phyloP scores from a whole-genome alignment of 2,888 invertebrate genomes.

The Homarus gammarus region DNA sequence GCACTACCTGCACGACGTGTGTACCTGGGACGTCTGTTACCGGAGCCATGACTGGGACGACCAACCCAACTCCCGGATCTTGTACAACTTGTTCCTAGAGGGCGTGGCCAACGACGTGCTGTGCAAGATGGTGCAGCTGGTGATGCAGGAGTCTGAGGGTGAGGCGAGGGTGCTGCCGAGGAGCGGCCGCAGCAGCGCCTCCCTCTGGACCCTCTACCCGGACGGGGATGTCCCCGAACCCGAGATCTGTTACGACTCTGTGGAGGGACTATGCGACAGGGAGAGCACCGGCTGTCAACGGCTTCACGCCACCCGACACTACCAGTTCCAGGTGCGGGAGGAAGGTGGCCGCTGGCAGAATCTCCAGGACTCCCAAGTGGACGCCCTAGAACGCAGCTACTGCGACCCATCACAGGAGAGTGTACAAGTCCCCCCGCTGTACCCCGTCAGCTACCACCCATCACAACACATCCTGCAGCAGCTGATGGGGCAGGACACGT shows the following conservation, averaged over 20 bases:
- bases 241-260: slow-evolving; percentile 45
- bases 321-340: slow-evolving; percentile 49
- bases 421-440: not conserved
- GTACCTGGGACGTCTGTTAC: not conserved
- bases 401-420: slow-evolving; percentile 25
- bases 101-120: not conserved
- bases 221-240: not conserved
- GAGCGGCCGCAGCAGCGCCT: not conserved
- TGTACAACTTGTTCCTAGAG: not conserved
- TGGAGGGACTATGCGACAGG: slow-evolving; percentile 29
- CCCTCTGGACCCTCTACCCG: not conserved
- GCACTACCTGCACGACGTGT: not conserved
- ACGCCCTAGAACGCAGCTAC: slow-evolving; percentile 19
- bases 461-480: not conserved
- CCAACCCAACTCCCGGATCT: not conserved
- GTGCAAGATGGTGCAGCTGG: not conserved
- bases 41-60: not conserved
- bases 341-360: slow-evolving; percentile 23
- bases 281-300: slow-evolving; percentile 43
- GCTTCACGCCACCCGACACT: slow-evolving; percentile 23
- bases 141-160: not conserved
- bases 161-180: not conserved
- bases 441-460: not conserved
- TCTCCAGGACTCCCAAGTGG: slow-evolving; percentile 11
- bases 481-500: not conserved